These are phyloP conservation scores for Lepidiolamprologus cunningtoni DNA, from an alignment of 2,113 vertebrate species.

Conservation along the genomic window DNA sequence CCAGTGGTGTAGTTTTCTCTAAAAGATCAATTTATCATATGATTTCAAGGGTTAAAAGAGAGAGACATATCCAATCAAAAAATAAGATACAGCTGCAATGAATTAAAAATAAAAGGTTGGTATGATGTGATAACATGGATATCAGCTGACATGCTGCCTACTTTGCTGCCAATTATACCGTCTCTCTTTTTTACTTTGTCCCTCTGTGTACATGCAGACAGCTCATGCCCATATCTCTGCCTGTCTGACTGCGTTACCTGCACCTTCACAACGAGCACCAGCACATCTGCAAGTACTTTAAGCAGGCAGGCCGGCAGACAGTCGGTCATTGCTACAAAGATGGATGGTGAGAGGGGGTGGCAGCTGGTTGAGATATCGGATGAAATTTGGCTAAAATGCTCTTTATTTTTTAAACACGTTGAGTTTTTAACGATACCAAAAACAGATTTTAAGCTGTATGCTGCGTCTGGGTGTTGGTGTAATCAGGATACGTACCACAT, in stretches of 20 bases:
- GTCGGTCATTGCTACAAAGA: constrained; percentile 59
- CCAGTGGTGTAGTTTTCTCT: constrained; percentile 31
- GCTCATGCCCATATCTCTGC: background rate
- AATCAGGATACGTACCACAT: background rate
- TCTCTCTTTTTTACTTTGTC: background rate
- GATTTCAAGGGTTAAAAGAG: background rate
- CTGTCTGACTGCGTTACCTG: constrained; percentile 31
- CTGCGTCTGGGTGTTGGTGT: background rate
- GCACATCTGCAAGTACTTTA: constrained; percentile 85
- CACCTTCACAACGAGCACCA: constrained; percentile 18
- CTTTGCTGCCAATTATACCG: background rate
- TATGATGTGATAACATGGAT: background rate
- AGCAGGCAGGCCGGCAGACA: constrained; percentile 50
- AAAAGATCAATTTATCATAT: constrained; percentile 13
- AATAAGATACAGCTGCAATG: background rate
- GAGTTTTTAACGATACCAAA: background rate
- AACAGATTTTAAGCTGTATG: background rate
- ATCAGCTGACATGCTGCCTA: background rate
- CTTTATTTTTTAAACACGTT: background rate
- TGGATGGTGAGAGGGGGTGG: background rate
- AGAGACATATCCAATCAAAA: background rate
- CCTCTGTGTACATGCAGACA: background rate
- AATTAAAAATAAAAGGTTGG: too few species aligned
- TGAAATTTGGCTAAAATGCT: background rate
- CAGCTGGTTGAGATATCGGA: background rate